Evolutionary conservation across 2,888 invertebrate species (phyloP).

Genomic region (Calliopum simillimum): DNA sequence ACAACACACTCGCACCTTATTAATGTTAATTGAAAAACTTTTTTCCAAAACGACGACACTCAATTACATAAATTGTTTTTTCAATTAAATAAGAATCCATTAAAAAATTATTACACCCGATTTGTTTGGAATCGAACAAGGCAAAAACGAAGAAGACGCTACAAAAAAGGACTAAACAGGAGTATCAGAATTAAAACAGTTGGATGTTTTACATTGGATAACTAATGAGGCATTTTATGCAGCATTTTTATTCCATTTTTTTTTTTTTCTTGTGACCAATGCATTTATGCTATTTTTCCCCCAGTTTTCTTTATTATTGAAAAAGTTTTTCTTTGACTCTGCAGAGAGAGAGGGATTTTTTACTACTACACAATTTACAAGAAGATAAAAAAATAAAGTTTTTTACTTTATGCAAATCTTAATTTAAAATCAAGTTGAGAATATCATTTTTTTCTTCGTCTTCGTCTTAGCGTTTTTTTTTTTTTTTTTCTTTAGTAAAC

Average conservation of each 20-base stretch:
- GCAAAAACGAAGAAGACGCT: no score
- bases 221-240: slow-evolving; percentile 24
- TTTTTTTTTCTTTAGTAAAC: slow-evolving; percentile 28
- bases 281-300: neutral
- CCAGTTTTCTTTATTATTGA: no score
- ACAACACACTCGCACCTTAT: no score
- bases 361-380: neutral
- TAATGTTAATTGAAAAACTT: no score
- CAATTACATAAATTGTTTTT: no score
- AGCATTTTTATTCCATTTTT: neutral
- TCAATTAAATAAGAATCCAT: no score
- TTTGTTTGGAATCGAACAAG: slow-evolving; percentile 17
- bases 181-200: slow-evolving; percentile 3
- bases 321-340: neutral
- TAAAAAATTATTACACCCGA: no score
- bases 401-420: slow-evolving; percentile 31
- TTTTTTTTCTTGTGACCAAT: neutral
- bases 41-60: no score
- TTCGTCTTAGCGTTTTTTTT: slow-evolving; percentile 41
- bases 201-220: no score
- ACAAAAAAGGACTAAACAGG: neutral
- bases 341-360: neutral
- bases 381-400: slow-evolving; percentile 15
- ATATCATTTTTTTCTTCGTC: slow-evolving; percentile 7
- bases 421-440: slow-evolving; percentile 32